Evolutionary conservation across 2,113 vertebrate species (phyloP), one percentile per base, ranked within the genome.

Genomic region (Empidonax alnorum): DNA sequence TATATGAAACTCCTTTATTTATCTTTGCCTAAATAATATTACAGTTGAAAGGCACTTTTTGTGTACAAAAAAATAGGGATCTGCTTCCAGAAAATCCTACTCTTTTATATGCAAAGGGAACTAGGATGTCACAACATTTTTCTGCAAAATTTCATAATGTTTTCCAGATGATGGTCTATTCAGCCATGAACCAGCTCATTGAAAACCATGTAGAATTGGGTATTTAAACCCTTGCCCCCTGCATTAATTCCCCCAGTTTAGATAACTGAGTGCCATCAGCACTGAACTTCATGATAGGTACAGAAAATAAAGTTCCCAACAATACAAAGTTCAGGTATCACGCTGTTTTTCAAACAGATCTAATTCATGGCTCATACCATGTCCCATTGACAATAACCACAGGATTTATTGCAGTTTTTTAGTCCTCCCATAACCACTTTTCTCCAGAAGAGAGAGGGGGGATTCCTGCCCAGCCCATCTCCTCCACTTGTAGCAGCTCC

Each of bases 261-360:
- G 37, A 28, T 42, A 46, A 63, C 7, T 42, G 68, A 80, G 69
- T 39, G 31, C 10, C 33, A 35, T 44, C 58, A 65, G 16, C 19
- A 33, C 2, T 73, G 80, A 80, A 52, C 16, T 30, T 28, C 35
- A 30, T 3, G 10, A 52, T 0, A 66, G 33, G 84, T 6, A 12
- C 3, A 66, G 50, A 74, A 86, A 49, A 22, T 18, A 4, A 83
- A 62, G 10, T 46, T 68, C 46, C 14, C 15, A 67, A 9, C 21
- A 17, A 21, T 2, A 31, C 9, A 12, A 28, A 59, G 3, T 23
- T 81, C 25, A n/a, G 0, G 1, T 27, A 47, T 13, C 28, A 44
- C 0, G 0, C 13, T 37, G 7, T 27, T 76, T 86, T 65, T 52
- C n/a, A 41, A 88, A 61, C 3, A 61, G 33, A 39, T 42, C 33